Evolutionary conservation across 2,797 vertebrate species (phyloP).

Genomic region (Lagorchestes hirsutus): DNA sequence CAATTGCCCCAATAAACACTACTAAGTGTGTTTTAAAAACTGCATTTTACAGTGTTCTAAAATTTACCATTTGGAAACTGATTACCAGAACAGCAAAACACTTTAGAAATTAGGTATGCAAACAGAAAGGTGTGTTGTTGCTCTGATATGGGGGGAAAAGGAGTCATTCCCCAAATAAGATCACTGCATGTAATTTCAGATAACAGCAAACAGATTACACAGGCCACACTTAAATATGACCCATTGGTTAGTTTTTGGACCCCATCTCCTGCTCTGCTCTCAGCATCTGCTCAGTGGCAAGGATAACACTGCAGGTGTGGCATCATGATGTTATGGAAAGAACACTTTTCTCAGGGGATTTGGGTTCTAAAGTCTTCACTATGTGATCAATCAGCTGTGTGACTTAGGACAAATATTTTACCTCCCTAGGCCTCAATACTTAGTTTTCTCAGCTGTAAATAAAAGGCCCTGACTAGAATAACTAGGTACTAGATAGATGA

Average conservation of each 20-base stretch:
- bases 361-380: background rate
- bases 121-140: background rate
- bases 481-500: background rate
- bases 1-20: background rate
- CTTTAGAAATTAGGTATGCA: background rate
- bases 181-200: background rate
- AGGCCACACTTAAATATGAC: background rate
- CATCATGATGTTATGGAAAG: background rate
- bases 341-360: background rate
- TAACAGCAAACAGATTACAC: background rate
- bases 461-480: background rate
- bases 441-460: background rate
- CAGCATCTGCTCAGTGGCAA: background rate
- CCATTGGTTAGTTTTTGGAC: background rate
- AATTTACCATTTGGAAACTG: background rate
- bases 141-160: background rate
- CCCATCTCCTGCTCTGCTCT: background rate
- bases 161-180: background rate
- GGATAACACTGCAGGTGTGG: fast-evolving
- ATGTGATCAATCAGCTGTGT: background rate
- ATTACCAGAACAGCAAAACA: background rate
- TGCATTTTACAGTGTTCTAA: background rate
- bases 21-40: background rate
- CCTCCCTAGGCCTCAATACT: background rate
- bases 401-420: background rate